phyloP scores from a whole-genome alignment of 2,113 vertebrate species.

The Gymnobelideus leadbeateri region DNA sequence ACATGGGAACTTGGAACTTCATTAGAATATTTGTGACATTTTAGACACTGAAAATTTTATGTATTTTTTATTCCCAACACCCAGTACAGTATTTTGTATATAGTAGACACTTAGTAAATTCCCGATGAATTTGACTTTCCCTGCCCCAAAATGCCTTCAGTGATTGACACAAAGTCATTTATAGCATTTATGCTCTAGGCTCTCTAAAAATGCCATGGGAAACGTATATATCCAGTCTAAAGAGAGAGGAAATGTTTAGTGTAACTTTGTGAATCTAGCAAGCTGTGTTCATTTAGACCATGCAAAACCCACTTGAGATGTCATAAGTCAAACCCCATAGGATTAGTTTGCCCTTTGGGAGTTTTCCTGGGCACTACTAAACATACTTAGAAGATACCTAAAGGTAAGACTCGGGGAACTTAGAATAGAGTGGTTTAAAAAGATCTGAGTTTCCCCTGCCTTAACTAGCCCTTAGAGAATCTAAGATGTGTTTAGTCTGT shows the following conservation, averaged over 20 bases:
- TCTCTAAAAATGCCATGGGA: neutral
- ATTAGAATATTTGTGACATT: neutral
- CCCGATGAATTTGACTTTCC: neutral
- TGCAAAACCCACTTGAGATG: neutral
- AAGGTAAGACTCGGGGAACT: neutral
- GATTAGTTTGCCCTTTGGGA: neutral
- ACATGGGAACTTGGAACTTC: neutral
- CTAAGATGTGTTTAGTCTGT: accelerated
- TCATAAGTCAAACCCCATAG: neutral
- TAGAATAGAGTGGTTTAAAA: accelerated
- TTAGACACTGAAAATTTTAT: neutral
- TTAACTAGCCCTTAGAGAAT: neutral
- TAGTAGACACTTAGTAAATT: neutral
- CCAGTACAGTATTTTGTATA: neutral
- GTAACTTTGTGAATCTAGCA: neutral
- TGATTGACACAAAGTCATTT: neutral
- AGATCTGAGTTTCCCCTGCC: too few species aligned
- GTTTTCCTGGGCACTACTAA: too few species aligned
- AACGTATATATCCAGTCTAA: neutral
- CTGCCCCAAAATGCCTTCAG: neutral
- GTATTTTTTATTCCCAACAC: neutral
- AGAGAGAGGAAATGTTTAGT: neutral
- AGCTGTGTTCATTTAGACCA: neutral
- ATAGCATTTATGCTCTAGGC: neutral
- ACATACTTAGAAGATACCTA: neutral